phyloP scores from a whole-genome alignment of 2,113 vertebrate genomes.

The Thomomys bottae region DNA sequence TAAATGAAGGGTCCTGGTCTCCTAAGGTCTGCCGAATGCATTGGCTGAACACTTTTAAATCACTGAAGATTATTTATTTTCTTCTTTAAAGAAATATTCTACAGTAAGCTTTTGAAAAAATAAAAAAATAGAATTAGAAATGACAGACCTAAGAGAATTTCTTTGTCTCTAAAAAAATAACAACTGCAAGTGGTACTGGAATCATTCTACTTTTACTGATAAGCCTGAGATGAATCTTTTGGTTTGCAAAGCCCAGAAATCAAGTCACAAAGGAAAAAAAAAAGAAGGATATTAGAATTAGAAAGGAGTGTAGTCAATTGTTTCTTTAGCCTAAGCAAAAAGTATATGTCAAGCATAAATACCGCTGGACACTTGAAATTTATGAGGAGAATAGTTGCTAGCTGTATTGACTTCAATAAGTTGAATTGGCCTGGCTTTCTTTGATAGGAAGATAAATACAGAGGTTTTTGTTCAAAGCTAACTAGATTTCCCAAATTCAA shows the following conservation, averaged over 20 bases:
- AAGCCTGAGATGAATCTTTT: not conserved
- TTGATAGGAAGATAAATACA: constrained; percentile 3
- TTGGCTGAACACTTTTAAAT: constrained; percentile 6
- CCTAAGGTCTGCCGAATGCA: not conserved
- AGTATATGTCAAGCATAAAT: not conserved
- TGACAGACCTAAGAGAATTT: constrained; percentile 21
- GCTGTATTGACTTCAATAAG: not conserved
- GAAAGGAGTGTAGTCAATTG: not conserved
- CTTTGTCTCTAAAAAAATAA: constrained; percentile 29
- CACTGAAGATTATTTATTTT: not conserved
- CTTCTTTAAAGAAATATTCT: not conserved
- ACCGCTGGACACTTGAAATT: not conserved
- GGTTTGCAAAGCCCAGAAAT: constrained; percentile 8
- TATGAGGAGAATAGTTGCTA: not conserved
- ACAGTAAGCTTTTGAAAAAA: constrained; percentile 14
- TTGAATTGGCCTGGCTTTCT: not conserved
- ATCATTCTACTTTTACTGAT: not conserved
- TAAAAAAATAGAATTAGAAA: not conserved
- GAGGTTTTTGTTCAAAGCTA: not conserved
- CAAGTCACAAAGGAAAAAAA: not conserved
- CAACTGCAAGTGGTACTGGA: not conserved
- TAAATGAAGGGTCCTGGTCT: not conserved
- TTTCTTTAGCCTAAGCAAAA: not conserved
- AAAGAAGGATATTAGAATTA: not conserved
- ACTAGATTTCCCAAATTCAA: not conserved